phyloP scores from a whole-genome alignment of 1,140 invertebrate genomes.

The Lordiphosa collinella region DNA sequence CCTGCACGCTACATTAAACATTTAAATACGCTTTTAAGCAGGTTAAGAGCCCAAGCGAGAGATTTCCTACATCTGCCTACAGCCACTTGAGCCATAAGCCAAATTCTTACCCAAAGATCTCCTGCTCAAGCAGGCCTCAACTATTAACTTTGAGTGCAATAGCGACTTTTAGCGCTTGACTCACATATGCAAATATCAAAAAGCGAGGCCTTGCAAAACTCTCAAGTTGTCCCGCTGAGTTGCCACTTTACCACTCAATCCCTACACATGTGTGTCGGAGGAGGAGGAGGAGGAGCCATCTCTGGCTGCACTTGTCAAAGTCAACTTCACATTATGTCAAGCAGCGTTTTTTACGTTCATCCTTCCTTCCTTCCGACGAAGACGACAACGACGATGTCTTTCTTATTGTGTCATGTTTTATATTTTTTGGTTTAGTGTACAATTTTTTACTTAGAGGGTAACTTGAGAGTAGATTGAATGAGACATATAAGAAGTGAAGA shows the following conservation, averaged over 20 bases:
- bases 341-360: constrained; percentile 52
- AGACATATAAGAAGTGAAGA: background rate
- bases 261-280: constrained; percentile 14
- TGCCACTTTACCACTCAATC: constrained; percentile 47
- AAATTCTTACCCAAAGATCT: constrained; percentile 30
- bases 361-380: constrained; percentile 29
- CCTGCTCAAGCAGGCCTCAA: constrained; percentile 51
- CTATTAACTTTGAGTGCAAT: constrained; percentile 61
- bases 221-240: constrained; percentile 51
- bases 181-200: constrained; percentile 62
- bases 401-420: constrained; percentile 19
- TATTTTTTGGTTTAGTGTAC: background rate
- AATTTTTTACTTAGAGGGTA: background rate
- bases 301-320: constrained; percentile 65
- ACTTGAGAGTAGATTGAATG: background rate
- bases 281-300: constrained; percentile 11
- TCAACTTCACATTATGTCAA: constrained; percentile 75
- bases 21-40: constrained; percentile 67
- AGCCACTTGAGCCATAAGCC: constrained; percentile 36
- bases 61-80: background rate
- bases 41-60: constrained; percentile 34
- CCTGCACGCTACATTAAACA: constrained; percentile 54
- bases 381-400: constrained; percentile 29
- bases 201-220: constrained; percentile 36
- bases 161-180: constrained; percentile 56